Percentiles rank a stretch among this genome's conserved stretches.
Evolutionary conservation across 2,113 vertebrate species (phyloP).

Genomic region (Promerops cafer): DNA sequence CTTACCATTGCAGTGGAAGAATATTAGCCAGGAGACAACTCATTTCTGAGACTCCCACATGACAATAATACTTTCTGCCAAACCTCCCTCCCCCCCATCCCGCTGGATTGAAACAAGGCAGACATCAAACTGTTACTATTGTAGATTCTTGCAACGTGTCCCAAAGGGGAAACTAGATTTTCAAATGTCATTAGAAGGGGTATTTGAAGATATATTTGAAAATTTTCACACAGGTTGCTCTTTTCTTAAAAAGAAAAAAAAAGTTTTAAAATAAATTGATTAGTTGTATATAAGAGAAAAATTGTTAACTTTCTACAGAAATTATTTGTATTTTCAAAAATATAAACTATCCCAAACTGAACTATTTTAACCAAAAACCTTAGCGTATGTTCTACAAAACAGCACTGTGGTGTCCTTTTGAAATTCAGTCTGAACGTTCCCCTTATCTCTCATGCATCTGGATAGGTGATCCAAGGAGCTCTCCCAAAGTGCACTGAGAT

Average conservation of each 20-base stretch:
- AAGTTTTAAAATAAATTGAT: background rate
- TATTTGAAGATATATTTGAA: background rate
- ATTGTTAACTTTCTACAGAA: background rate
- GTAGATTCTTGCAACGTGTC: background rate
- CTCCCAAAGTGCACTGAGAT: background rate
- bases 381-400: background rate
- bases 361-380: background rate
- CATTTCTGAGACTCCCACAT: constrained; percentile 50
- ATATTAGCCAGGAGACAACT: constrained; percentile 55
- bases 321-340: background rate
- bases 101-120: background rate
- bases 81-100: background rate
- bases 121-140: constrained; percentile 56
- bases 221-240: background rate
- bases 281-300: background rate
- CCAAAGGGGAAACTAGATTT: constrained; percentile 11
- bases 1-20: constrained; percentile 33
- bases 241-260: background rate
- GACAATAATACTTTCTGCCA: constrained; percentile 35
- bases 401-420: background rate
- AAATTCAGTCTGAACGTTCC: background rate
- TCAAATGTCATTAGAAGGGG: constrained; percentile 1
- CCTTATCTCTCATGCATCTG: background rate
- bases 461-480: rapidly evolving
- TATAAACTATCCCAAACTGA: background rate